Evolutionary conservation across 2,888 invertebrate species (phyloP).

Genomic region (Lasioglossum vierecki): DNA sequence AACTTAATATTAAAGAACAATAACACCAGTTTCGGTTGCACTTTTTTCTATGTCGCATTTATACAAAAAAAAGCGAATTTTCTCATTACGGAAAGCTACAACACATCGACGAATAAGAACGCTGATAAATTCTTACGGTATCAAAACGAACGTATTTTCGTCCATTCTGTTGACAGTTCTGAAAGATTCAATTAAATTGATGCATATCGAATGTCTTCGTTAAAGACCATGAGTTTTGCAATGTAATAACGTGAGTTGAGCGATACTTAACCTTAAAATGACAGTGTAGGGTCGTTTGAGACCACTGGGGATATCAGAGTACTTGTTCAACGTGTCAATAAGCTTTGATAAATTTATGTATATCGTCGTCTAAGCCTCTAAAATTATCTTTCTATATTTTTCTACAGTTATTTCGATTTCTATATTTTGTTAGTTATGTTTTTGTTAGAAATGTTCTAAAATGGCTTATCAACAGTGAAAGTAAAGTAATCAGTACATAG

Average conservation of each 20-base stretch:
- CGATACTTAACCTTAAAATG: conserved; percentile 14
- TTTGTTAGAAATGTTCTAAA: not conserved
- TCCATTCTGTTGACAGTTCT: not conserved
- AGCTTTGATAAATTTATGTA: not conserved
- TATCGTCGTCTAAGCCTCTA: not conserved
- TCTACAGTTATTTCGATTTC: no score
- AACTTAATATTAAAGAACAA: conserved; percentile 76
- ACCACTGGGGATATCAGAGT: conserved; percentile 2
- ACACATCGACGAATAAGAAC: not conserved
- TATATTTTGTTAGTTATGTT: not conserved
- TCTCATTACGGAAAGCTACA: not conserved
- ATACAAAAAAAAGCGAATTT: not conserved
- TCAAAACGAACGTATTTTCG: not conserved
- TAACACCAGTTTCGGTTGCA: conserved; percentile 49
- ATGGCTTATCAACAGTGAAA: not conserved
- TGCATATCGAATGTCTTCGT: conserved; percentile 13
- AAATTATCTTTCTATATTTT: not conserved
- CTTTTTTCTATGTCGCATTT: conserved; percentile 19
- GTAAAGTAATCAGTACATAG: not conserved
- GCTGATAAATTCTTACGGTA: not conserved
- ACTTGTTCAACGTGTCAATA: conserved; percentile 7
- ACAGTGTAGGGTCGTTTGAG: conserved; percentile 8
- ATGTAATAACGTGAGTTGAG: conserved; percentile 11
- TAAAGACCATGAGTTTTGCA: conserved; percentile 9
- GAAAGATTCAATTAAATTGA: conserved; percentile 1